Conservation (phyloP, 2,113 vertebrate genomes). For the Laterallus jamaicensis region DNA sequence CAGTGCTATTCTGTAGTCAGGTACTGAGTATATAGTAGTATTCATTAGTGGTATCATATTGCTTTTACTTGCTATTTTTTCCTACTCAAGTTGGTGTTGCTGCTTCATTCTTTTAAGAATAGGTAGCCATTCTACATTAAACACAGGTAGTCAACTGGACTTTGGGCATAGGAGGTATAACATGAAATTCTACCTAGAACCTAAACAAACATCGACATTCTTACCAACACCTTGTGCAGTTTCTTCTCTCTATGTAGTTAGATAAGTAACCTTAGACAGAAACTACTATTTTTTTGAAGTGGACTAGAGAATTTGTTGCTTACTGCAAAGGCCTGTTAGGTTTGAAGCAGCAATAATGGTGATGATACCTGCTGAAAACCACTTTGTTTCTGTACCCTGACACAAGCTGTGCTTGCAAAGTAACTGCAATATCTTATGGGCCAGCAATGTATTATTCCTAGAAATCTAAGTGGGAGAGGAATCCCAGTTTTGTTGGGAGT, state of each 20-base stretch:
- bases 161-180: background rate
- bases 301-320: background rate
- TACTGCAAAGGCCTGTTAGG: background rate
- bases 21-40: background rate
- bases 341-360: background rate
- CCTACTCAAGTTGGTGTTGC: background rate
- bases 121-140: background rate
- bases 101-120: background rate
- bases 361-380: background rate
- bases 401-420: background rate
- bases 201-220: background rate
- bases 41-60: background rate
- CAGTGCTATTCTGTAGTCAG: background rate
- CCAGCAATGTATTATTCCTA: background rate
- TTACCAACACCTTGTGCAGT: background rate
- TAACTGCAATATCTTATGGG: background rate
- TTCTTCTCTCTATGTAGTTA: background rate
- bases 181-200: background rate
- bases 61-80: background rate
- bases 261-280: background rate
- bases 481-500: background rate
- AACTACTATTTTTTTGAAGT: background rate
- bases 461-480: background rate
- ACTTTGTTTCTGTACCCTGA: background rate
- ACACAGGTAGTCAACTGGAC: background rate